These are phyloP conservation scores for Chirona hameri DNA, from an alignment of 2,888 invertebrate species.

Conservation along the genomic window DNA sequence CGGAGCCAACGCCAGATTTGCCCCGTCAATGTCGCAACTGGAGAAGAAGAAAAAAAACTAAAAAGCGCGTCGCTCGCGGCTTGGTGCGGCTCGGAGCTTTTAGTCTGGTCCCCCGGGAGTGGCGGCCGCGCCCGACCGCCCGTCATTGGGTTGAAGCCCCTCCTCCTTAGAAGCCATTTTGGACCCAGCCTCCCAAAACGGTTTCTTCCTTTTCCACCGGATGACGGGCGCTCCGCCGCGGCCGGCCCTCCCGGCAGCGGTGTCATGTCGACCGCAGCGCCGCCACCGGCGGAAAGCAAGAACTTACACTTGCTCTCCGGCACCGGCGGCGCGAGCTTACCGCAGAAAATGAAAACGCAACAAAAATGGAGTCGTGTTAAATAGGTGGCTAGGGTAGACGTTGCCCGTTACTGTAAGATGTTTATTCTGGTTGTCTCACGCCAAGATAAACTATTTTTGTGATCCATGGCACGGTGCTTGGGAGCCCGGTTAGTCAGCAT, in stretches of 20 bases:
- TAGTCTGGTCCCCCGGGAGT: conserved; percentile 9
- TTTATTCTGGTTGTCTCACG: conserved; percentile 12
- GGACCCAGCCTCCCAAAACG: conserved; percentile 40
- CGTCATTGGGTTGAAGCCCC: conserved; percentile 28
- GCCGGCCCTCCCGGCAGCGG: neutral
- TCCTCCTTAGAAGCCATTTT: conserved; percentile 38
- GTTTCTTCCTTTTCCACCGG: conserved; percentile 34
- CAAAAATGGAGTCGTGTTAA: conserved; percentile 4
- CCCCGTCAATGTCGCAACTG: neutral
- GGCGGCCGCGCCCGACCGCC: neutral
- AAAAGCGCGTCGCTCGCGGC: neutral
- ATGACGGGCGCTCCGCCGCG: neutral
- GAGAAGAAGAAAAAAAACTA: neutral
- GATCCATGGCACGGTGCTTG: neutral
- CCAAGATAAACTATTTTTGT: conserved; percentile 27
- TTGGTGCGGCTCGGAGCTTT: neutral
- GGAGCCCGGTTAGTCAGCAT: conserved; percentile 6
- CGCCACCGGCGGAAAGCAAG: conserved; percentile 6
- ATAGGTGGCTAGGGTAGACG: neutral
- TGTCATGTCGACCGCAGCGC: neutral
- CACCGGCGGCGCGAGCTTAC: neutral
- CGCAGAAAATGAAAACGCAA: neutral
- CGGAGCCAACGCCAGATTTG: neutral
- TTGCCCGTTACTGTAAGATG: conserved; percentile 24
- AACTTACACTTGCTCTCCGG: conserved; percentile 1